These are phyloP conservation scores for Ochropleura plecta DNA, from an alignment of 2,888 invertebrate genomes.

Conservation along the genomic window DNA sequence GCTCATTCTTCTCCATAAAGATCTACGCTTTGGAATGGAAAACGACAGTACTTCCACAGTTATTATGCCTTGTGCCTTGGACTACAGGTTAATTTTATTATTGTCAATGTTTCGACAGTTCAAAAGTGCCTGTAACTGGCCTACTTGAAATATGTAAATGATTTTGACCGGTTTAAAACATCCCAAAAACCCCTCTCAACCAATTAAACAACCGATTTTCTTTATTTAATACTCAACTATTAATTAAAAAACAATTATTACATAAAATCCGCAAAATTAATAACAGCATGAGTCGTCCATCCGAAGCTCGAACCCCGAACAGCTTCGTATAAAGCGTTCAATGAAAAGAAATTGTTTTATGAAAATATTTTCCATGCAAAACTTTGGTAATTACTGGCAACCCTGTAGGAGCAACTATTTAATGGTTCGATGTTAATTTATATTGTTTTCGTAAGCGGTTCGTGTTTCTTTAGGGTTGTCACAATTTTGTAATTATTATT, in stretches of 20 bases:
- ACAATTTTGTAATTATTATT: not conserved
- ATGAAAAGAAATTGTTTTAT: conserved; percentile 67
- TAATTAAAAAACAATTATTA: conserved; percentile 56
- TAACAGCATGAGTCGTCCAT: conserved; percentile 43
- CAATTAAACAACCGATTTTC: conserved; percentile 15
- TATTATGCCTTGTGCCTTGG: no score
- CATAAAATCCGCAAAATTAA: conserved; percentile 46
- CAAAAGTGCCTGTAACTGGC: no score
- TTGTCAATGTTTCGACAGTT: no score
- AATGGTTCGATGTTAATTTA: conserved; percentile 58
- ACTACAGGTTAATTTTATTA: no score
- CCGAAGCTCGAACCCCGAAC: conserved; percentile 27
- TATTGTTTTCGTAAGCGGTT: conserved; percentile 57
- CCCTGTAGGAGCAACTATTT: conserved; percentile 59
- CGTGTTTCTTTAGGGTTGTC: conserved; percentile 20
- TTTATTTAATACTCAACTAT: conserved; percentile 42
- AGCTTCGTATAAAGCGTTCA: conserved; percentile 46
- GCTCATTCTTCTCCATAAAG: no score
- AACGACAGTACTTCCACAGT: no score
- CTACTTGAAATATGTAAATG: no score
- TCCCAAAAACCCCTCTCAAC: not conserved
- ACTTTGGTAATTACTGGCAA: conserved; percentile 72
- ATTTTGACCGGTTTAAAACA: not conserved
- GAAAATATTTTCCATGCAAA: conserved; percentile 69
- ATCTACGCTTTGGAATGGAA: no score